Evolutionary conservation across 2,888 invertebrate genomes (phyloP), one percentile per base, ranked within the genome.

Genomic region (Schizotus pectinicornis): DNA sequence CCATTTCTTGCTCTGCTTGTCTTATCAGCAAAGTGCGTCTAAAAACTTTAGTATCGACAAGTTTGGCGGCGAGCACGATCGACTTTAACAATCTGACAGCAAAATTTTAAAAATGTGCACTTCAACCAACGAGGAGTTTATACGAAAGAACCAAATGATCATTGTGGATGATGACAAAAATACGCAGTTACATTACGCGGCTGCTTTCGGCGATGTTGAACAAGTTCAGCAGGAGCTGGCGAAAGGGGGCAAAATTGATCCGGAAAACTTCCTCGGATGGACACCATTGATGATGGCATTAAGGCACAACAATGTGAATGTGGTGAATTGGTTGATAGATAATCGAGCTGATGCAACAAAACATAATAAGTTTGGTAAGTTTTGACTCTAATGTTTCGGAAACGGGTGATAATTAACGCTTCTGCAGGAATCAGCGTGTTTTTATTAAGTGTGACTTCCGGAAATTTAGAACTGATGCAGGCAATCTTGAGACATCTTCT

Each of bases 201-300:
- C 76, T 3, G 75, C 76, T 11, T 39, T 36, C 22, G 76, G 74
- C 3, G 61, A 71, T 12, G 30, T 65, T 2, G 68, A 64, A 32
- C 59, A 64, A 22, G 59, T 56, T 8, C 49, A 63, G 9, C 66
- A 61, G 41, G 61, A 62, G 12, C 48, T 56, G 13, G 37, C 39
- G 8, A 37, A 7, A 9, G 12, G 35, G 1, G 46, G 47, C 12
- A 71, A 70, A 56, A 53, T 77, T 32, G 78, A 79, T 59, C 63
- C 71, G 1, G 71, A 70, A 52, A 79, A 79, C 63, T 75, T 70
- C 52, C 56, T 77, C 42, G 78, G 77, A 39, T 79, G 79, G 79
- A 79, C 79, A 3, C 78, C 79, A 5, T 64, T 79, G 52, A 78
- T 79, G 78, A 77, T 79, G 76, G 78, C 79, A 3, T 72, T 76